Evolutionary conservation across 2,888 invertebrate species (phyloP).

Genomic region (Tenthredo amoena): DNA sequence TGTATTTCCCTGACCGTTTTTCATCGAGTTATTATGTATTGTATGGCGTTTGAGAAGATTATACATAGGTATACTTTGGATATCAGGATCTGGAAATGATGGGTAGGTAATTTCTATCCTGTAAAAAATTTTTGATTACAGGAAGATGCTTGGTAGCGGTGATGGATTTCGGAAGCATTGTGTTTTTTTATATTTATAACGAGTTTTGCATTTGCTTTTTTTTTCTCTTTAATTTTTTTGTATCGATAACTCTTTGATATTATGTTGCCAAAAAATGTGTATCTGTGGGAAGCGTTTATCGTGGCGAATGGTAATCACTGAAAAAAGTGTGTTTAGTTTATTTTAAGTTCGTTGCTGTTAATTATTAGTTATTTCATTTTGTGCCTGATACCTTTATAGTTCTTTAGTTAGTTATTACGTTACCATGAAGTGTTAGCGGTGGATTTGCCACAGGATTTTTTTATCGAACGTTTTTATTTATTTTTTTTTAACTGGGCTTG

Average conservation of each 20-base stretch:
- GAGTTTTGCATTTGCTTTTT: background rate
- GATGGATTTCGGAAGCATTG: conserved; percentile 40
- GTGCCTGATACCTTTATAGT: background rate
- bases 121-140: conserved; percentile 45
- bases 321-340: background rate
- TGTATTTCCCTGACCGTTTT: background rate
- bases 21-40: background rate
- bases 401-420: background rate
- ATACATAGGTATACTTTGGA: background rate
- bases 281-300: background rate
- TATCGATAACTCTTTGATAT: background rate
- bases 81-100: background rate
- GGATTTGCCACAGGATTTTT: background rate
- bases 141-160: conserved; percentile 48
- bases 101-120: background rate
- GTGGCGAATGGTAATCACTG: background rate
- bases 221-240: background rate
- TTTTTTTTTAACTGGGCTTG: background rate
- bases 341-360: background rate
- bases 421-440: background rate
- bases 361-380: background rate
- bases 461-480: background rate
- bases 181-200: background rate
- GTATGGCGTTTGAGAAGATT: background rate
- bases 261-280: background rate